These are phyloP conservation scores for Metaphire vulgaris DNA, from an alignment of 1,140 invertebrate genomes.

Conservation along the genomic window DNA sequence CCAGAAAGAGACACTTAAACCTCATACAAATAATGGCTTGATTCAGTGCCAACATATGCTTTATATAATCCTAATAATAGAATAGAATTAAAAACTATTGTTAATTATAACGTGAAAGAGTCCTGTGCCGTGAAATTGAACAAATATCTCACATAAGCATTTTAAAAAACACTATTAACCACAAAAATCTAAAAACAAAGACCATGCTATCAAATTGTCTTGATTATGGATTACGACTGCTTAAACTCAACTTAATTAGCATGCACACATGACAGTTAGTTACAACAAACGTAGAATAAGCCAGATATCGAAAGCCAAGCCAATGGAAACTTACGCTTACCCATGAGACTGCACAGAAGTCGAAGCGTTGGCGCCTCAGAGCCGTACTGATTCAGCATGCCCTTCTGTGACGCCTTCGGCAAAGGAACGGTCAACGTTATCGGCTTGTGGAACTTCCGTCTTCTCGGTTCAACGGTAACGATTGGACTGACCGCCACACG, in stretches of 20 bases:
- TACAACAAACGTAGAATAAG: not conserved
- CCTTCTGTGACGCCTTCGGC: constrained; percentile 74
- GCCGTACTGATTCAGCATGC: constrained; percentile 94
- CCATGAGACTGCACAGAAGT: constrained; percentile 95
- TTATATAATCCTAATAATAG: too few relatives aligned
- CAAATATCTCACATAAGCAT: too few relatives aligned
- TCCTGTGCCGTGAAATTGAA: too few relatives aligned
- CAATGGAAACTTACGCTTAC: constrained; percentile 57
- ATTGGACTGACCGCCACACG: constrained; percentile 97
- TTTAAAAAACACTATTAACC: too few relatives aligned
- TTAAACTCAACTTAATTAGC: not conserved
- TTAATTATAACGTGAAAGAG: too few relatives aligned
- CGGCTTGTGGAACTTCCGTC: constrained; percentile 97
- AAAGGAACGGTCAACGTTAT: constrained; percentile 97
- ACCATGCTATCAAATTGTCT: too few relatives aligned
- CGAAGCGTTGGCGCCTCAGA: constrained; percentile 81
- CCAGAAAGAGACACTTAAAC: too few relatives aligned
- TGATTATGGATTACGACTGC: too few relatives aligned
- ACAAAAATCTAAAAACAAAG: too few relatives aligned
- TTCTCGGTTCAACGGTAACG: constrained; percentile 93
- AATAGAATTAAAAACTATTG: too few relatives aligned
- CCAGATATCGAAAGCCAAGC: constrained; percentile 4
- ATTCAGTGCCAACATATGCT: too few relatives aligned
- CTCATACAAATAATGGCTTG: too few relatives aligned
- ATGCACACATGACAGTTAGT: not conserved